A percentile compares a stretch with the other conserved stretches of the same genome.
Evolutionary conservation across 2,113 vertebrate genomes (phyloP).

Genomic region (Microcebus ravelobensis): DNA sequence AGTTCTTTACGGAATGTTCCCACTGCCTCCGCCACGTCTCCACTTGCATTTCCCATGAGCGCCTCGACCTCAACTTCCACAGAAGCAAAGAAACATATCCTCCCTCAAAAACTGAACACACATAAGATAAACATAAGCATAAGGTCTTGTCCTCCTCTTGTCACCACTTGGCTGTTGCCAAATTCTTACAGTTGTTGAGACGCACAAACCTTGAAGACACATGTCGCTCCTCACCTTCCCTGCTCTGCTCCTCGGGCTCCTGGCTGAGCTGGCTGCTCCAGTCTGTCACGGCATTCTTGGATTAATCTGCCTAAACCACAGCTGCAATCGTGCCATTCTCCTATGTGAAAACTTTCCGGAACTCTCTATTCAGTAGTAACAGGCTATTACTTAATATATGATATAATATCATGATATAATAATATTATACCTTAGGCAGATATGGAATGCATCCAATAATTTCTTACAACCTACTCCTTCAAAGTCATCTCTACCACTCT

Average conservation of each 20-base stretch:
- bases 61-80: background rate
- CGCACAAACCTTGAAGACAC: background rate
- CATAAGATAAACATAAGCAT: background rate
- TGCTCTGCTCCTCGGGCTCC: background rate
- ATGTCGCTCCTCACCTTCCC: background rate
- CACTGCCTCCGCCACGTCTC: background rate
- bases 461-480: background rate
- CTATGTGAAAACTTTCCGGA: background rate
- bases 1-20: background rate
- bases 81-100: background rate
- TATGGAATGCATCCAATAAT: background rate
- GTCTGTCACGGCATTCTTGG: no score
- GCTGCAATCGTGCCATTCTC: background rate
- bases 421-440: background rate
- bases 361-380: background rate
- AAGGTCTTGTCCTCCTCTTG: background rate
- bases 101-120: background rate
- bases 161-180: background rate
- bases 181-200: background rate
- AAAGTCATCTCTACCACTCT: no score
- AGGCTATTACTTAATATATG: no score
- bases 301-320: background rate
- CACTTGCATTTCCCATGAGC: no score
- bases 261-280: no score
- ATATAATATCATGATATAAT: no score